Evolutionary conservation across 2,113 vertebrate genomes (phyloP).

Genomic region (Nycticorax nycticorax): DNA sequence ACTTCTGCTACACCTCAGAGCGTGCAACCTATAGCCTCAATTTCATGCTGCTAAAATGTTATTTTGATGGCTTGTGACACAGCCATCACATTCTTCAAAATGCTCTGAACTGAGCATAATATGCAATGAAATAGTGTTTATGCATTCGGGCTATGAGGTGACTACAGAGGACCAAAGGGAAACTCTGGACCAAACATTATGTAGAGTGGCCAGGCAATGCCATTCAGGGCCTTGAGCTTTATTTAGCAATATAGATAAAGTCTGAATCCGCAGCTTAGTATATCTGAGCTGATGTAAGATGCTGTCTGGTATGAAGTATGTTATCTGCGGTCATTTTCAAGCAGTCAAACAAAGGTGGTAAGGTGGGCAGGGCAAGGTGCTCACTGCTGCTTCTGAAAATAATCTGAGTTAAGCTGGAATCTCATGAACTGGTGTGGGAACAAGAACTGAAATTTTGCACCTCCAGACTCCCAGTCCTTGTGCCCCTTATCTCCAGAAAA

Average conservation of each 20-base stretch:
- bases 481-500: background rate
- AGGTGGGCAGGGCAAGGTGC: background rate
- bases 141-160: background rate
- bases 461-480: background rate
- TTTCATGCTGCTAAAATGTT: slow-evolving; percentile 8
- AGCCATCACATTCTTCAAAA: background rate
- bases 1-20: background rate
- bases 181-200: background rate
- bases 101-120: background rate
- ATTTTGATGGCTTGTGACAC: background rate
- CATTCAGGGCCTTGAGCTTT: background rate
- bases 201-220: background rate
- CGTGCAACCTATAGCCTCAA: background rate
- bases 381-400: background rate
- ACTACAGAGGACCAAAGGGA: background rate
- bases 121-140: background rate
- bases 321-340: background rate
- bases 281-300: background rate
- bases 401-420: background rate
- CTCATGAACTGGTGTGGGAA: background rate
- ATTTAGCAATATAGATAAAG: background rate
- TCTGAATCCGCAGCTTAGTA: background rate
- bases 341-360: background rate
- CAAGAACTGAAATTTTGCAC: background rate
- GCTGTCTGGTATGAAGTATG: background rate